A percentile compares a stretch with the other conserved stretches of the same genome.
phyloP scores from a whole-genome alignment of 2,888 invertebrate genomes.

The Andrena minutula region DNA sequence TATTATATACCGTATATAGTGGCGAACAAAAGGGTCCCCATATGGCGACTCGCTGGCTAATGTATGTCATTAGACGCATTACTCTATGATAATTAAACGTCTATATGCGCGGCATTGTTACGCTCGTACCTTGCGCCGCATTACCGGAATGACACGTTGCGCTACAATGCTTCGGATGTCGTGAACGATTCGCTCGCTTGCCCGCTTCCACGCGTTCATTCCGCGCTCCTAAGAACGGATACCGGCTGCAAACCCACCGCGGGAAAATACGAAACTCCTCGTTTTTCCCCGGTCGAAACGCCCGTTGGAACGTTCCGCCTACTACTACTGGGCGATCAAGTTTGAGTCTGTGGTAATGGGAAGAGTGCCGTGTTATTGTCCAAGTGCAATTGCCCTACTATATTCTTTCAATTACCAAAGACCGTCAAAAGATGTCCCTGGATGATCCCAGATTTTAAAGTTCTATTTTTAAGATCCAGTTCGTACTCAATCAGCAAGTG shows the following conservation, averaged over 20 bases:
- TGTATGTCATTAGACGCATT: constrained; percentile 85
- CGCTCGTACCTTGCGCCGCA: constrained; percentile 82
- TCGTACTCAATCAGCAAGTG: background rate
- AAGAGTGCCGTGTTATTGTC: no score
- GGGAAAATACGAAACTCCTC: constrained; percentile 46
- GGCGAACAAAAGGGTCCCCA: constrained; percentile 84
- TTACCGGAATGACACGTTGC: constrained; percentile 84
- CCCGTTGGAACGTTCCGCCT: background rate
- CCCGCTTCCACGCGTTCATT: constrained; percentile 65
- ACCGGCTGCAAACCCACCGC: constrained; percentile 24
- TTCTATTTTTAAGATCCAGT: no score
- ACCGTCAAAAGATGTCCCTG: no score
- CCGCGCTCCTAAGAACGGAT: constrained; percentile 48
- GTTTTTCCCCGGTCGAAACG: constrained; percentile 2
- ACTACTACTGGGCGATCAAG: no score
- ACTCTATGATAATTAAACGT: constrained; percentile 85
- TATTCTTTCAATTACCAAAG: no score
- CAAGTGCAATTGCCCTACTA: no score
- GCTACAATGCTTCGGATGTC: constrained; percentile 84
- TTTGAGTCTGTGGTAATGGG: no score
- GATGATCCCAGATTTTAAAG: no score
- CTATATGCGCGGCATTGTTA: constrained; percentile 84
- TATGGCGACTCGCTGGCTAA: constrained; percentile 83
- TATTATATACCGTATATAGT: constrained; percentile 79
- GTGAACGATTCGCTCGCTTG: constrained; percentile 78